A percentile compares a stretch with the other conserved stretches of the same genome.
Evolutionary conservation across 2,888 invertebrate genomes (phyloP).

Genomic region (Netelia melanura): DNA sequence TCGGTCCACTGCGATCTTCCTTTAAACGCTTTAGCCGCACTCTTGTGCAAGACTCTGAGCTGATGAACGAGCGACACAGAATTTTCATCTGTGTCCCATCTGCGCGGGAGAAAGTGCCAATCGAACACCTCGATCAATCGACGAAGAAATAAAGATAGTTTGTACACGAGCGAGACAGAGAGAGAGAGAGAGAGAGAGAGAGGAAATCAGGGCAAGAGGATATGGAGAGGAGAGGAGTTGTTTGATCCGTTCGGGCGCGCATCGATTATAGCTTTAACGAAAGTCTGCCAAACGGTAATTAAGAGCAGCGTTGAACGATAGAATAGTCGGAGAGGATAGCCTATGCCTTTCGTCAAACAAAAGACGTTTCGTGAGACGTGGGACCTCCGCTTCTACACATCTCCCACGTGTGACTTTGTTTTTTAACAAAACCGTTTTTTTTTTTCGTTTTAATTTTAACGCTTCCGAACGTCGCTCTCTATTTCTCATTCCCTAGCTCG

Average conservation of each 20-base stretch:
- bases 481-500: not conserved
- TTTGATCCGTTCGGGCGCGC: conserved; percentile 51
- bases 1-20: not conserved
- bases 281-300: conserved; percentile 82
- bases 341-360: conserved; percentile 17
- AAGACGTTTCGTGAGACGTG: not conserved
- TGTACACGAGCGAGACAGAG: not conserved
- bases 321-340: not conserved
- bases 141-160: conserved; percentile 2
- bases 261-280: conserved; percentile 71
- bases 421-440: conserved; percentile 11
- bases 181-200: conserved; percentile 9
- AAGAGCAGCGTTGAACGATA: conserved; percentile 71
- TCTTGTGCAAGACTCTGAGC: conserved; percentile 51
- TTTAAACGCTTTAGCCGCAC: conserved; percentile 19
- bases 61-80: conserved; percentile 59
- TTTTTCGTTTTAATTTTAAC: conserved; percentile 6
- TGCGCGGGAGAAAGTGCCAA: conserved; percentile 65
- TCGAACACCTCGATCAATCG: conserved; percentile 60
- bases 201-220: not conserved
- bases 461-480: conserved; percentile 13
- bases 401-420: conserved; percentile 7
- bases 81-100: conserved; percentile 59
- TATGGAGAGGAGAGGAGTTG: conserved; percentile 22
- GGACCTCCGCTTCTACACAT: conserved; percentile 4